Percentiles rank a stretch among this genome's conserved stretches.
These are phyloP conservation scores for Cololabis saira DNA, from an alignment of 2,113 vertebrate species.

Conservation along the genomic window DNA sequence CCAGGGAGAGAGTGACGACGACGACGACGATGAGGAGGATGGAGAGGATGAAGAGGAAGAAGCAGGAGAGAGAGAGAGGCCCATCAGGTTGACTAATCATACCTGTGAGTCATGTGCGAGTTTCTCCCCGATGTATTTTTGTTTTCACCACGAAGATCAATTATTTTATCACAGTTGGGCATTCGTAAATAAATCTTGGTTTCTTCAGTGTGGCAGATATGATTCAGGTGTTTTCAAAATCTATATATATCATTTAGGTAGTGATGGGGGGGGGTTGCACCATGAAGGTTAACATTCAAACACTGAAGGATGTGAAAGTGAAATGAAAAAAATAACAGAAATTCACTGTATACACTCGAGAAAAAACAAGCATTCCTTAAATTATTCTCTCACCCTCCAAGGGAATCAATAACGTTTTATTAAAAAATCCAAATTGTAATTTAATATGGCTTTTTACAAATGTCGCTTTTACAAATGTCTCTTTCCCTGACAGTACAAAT, in stretches of 20 bases:
- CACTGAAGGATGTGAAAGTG: too few species aligned
- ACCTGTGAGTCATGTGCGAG: conserved; percentile 76
- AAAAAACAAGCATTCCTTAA: not conserved
- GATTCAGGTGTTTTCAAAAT: not conserved
- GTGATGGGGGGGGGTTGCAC: too few species aligned
- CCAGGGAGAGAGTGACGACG: conserved; percentile 80
- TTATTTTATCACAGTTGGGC: conserved; percentile 2
- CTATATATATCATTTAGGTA: not conserved
- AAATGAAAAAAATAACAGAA: not conserved
- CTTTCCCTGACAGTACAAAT: too few species aligned
- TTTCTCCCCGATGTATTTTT: not conserved
- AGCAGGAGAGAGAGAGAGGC: conserved; percentile 71
- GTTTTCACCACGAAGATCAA: not conserved
- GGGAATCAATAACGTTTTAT: not conserved
- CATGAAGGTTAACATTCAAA: too few species aligned
- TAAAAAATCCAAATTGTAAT: not conserved
- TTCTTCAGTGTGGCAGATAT: not conserved
- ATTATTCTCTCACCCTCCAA: not conserved
- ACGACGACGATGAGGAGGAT: conserved; percentile 79
- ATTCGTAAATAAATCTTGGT: conserved; percentile 1
- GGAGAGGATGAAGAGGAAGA: conserved; percentile 77
- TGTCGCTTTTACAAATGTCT: too few species aligned
- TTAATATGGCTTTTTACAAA: too few species aligned
- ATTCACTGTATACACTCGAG: not conserved
- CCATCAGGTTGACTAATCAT: conserved; percentile 81